These are phyloP conservation scores for Alectura lathami DNA, from an alignment of 2,113 vertebrate species.

Conservation along the genomic window DNA sequence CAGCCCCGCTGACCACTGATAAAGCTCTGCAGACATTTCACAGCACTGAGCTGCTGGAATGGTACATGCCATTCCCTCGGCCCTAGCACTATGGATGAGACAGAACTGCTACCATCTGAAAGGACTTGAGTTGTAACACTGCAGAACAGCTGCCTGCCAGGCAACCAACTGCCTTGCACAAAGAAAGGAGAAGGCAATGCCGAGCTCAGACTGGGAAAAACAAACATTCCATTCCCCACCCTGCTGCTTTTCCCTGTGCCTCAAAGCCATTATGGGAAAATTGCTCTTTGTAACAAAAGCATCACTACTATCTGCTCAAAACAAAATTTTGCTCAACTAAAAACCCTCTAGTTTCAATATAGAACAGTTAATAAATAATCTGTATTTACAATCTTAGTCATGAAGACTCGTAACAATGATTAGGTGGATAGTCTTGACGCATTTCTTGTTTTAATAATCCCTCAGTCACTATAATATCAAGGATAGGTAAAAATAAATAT, in stretches of 20 bases:
- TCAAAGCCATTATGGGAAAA: constrained; percentile 55
- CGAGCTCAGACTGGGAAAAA: constrained; percentile 58
- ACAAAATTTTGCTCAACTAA: constrained; percentile 18
- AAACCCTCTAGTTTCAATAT: constrained; percentile 65
- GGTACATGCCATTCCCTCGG: not conserved
- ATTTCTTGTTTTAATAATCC: constrained; percentile 72
- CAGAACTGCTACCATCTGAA: not conserved
- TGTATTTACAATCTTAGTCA: constrained; percentile 85
- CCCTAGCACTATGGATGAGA: not conserved
- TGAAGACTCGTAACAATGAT: constrained; percentile 73
- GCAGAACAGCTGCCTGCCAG: constrained; percentile 6
- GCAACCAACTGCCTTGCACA: constrained; percentile 15
- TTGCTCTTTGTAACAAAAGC: constrained; percentile 43
- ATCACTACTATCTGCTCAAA: constrained; percentile 58
- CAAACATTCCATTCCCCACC: not conserved
- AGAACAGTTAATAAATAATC: constrained; percentile 85
- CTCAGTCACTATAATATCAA: constrained; percentile 70
- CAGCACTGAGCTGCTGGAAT: not conserved
- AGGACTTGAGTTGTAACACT: constrained; percentile 16
- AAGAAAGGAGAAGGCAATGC: constrained; percentile 59
- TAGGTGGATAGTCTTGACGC: constrained; percentile 79
- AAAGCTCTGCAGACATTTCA: not conserved
- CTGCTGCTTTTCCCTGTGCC: constrained; percentile 15
- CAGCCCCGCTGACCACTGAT: not conserved
- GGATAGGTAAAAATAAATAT: constrained; percentile 82